Evolutionary conservation across 1,140 invertebrate genomes (phyloP).

Genomic region (Monochamus saltuarius): DNA sequence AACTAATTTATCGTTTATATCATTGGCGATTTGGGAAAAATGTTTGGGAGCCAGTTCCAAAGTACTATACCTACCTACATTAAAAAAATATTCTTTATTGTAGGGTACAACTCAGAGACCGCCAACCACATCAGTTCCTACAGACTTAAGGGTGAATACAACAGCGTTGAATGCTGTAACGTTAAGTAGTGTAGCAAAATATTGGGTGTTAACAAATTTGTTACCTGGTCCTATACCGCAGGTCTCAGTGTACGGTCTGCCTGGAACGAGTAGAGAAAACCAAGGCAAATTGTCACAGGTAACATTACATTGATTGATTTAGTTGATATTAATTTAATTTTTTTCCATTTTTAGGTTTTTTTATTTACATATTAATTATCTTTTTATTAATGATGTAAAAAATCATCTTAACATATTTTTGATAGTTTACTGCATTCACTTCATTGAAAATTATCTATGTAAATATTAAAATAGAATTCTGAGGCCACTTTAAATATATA

Average conservation of each 20-base stretch:
- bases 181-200: constrained; percentile 65
- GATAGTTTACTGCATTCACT: neutral
- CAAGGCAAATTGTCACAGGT: constrained; percentile 63
- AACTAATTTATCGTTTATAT: too few relatives aligned
- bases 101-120: constrained; percentile 39
- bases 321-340: constrained; percentile 3
- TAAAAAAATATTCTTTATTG: constrained; percentile 9
- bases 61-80: too few relatives aligned
- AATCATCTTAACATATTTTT: too few relatives aligned
- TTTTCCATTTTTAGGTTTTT: too few relatives aligned
- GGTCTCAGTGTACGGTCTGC: constrained; percentile 62
- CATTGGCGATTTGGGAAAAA: too few relatives aligned
- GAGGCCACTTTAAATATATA: too few relatives aligned
- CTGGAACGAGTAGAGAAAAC: constrained; percentile 56
- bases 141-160: constrained; percentile 61
- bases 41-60: too few relatives aligned
- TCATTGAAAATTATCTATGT: neutral
- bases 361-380: too few relatives aligned
- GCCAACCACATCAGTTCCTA: constrained; percentile 56
- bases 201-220: constrained; percentile 67
- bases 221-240: constrained; percentile 64
- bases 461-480: neutral
- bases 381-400: too few relatives aligned
- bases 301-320: constrained; percentile 9
- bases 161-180: constrained; percentile 60